Percentiles rank a stretch among this genome's conserved stretches.
Evolutionary conservation across 1,140 invertebrate genomes (phyloP).

Genomic region (Dreissena polymorpha): DNA sequence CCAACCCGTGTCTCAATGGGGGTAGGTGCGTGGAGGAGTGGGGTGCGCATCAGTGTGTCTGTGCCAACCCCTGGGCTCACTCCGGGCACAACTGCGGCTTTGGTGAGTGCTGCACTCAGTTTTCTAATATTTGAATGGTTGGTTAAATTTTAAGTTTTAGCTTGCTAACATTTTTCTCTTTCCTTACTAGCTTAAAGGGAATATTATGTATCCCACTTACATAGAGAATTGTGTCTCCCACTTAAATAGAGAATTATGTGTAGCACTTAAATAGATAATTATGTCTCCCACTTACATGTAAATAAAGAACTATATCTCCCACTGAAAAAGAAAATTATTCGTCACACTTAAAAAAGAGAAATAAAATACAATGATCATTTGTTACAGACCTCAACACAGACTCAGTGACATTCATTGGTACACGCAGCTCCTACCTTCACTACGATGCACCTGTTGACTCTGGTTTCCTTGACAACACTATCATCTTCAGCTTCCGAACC

Average conservation of each 20-base stretch:
- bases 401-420: slow-evolving; percentile 92
- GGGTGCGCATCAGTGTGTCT: slow-evolving; percentile 91
- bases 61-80: slow-evolving; percentile 93
- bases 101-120: slow-evolving; percentile 84
- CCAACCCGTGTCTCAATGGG: slow-evolving; percentile 95
- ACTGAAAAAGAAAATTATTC: too few relatives aligned
- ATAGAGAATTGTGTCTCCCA: too few relatives aligned
- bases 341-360: too few relatives aligned
- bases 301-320: background rate
- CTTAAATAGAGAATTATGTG: background rate
- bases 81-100: slow-evolving; percentile 92
- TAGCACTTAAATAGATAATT: background rate
- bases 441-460: slow-evolving; percentile 88
- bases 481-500: slow-evolving; percentile 92
- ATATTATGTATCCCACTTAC: too few relatives aligned
- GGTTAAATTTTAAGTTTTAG: too few relatives aligned
- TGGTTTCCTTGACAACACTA: slow-evolving; percentile 88
- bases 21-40: slow-evolving; percentile 94
- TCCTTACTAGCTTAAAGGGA: too few relatives aligned
- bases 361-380: slow-evolving; percentile 31
- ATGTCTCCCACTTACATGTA: too few relatives aligned
- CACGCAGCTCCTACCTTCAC: slow-evolving; percentile 83
- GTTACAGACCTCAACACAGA: slow-evolving; percentile 93
- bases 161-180: too few relatives aligned
- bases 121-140: too few relatives aligned